These are phyloP conservation scores for Erethizon dorsatum DNA, from an alignment of 2,797 vertebrate species.

Conservation along the genomic window DNA sequence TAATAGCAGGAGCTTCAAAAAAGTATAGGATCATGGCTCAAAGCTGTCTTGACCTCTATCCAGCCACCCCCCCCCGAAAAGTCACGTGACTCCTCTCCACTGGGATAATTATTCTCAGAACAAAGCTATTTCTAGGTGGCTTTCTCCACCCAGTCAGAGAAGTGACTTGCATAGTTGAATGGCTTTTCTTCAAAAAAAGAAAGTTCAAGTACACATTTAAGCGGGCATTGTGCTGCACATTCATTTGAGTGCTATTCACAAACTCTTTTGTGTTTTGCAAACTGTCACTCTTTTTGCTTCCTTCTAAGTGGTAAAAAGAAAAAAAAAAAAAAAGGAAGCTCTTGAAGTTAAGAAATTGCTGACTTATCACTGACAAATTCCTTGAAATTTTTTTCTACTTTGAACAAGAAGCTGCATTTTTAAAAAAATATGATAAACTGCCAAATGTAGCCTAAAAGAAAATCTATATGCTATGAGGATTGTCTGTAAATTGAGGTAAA, in stretches of 20 bases:
- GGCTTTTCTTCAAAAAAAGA: slow-evolving; percentile 32
- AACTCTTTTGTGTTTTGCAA: background rate
- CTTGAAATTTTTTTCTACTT: slow-evolving; percentile 2
- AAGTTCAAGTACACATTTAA: background rate
- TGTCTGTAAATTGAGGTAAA: slow-evolving; percentile 66
- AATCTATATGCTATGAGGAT: slow-evolving; percentile 49
- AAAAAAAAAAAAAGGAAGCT: background rate
- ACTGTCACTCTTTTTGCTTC: background rate
- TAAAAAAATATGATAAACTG: background rate
- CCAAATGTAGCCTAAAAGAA: slow-evolving; percentile 64
- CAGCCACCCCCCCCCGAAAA: background rate
- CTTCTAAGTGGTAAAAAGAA: background rate
- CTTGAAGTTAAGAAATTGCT: background rate
- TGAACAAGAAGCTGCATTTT: slow-evolving; percentile 8
- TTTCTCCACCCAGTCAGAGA: slow-evolving; percentile 52
- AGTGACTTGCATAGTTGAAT: slow-evolving; percentile 30
- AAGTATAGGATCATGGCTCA: background rate
- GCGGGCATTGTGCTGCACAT: background rate
- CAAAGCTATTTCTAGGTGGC: slow-evolving; percentile 41
- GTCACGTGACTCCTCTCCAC: background rate
- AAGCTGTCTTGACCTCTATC: background rate
- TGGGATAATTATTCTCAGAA: slow-evolving; percentile 44
- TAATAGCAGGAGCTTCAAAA: background rate
- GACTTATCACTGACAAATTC: background rate
- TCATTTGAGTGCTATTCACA: background rate